Evolutionary conservation across 2,888 invertebrate genomes (phyloP).

Genomic region (Athalia cordata): DNA sequence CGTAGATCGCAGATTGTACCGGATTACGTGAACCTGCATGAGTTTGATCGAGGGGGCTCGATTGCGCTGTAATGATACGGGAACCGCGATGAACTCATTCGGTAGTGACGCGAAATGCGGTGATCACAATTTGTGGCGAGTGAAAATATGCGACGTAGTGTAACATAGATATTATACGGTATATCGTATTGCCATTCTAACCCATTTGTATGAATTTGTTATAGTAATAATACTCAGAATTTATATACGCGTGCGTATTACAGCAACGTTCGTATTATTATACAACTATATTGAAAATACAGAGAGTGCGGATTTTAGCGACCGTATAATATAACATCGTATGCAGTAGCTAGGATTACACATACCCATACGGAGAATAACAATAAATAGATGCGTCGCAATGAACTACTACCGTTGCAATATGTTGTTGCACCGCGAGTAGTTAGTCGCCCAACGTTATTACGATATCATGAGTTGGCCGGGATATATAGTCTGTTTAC

Average conservation of each 20-base stretch:
- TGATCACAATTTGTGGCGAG: constrained; percentile 30
- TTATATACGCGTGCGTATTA: neutral
- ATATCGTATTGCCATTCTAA: neutral
- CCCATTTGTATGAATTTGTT: constrained; percentile 30
- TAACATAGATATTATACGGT: neutral
- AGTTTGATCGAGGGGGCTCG: neutral
- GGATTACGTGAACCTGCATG: too few relatives aligned
- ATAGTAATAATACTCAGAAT: constrained; percentile 20
- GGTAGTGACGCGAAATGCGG: neutral
- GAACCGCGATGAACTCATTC: neutral
- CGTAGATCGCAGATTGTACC: neutral
- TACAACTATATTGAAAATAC: too few relatives aligned
- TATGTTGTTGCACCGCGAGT: constrained; percentile 53
- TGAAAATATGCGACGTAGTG: constrained; percentile 5
- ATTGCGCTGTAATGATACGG: constrained; percentile 2
- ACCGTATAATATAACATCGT: neutral
- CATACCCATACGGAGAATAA: constrained; percentile 63
- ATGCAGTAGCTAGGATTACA: neutral
- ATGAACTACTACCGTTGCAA: neutral
- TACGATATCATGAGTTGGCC: constrained; percentile 65
- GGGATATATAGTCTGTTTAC: constrained; percentile 65
- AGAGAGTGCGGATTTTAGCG: neutral
- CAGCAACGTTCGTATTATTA: neutral
- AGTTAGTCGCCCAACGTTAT: constrained; percentile 56
- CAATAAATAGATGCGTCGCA: constrained; percentile 66